Base-by-base conservation (phyloP, 2,797 vertebrate species). In the Lerista edwardsae region DNA sequence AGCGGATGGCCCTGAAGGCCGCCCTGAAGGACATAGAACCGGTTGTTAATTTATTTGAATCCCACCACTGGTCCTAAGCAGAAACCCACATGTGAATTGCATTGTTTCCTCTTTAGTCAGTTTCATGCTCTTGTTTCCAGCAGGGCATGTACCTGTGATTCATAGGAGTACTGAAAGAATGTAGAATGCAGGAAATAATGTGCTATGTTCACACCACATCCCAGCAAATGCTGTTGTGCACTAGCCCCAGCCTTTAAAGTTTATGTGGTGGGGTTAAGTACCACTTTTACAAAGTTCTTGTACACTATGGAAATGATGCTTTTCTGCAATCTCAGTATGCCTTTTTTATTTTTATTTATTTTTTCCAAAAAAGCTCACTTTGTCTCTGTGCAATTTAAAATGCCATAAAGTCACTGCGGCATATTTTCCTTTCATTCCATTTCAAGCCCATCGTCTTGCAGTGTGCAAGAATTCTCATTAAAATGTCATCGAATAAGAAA, bases 401-500 rank as follows among this genome's bases (percentile, higher is more conserved):
- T 71, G 73, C 55, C 65, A 84, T 75, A 55, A 87, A 76, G 57
- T 44, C 72, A 55, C 23, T 65, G n/a, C n/a, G 15, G 36, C 44
- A 64, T 62, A 86, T 71, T 86, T 76, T 76, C 29, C 41, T 72
- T 71, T 55, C 65, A 76, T 80, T 84, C 64, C 2, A 11, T 75
- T 80, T 64, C 61, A 77, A 62, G 77, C 39, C n/a, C n/a, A 71
- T 68, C 69, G 31, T 75, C 65, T 62, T 79, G 64, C 34, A 34
- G 73, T 69, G 62, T 87, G 34, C 29, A 36, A 76, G 65, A 80
- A 71, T 80, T 87, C 72, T 87, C 82, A 84, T 87, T 87, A 87
- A 87, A 84, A 75, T 84, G 65, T 84, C 77, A 84, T 41, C 75
- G 73, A 76, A 76, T 80, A 80, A 71, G 72, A 80, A 84, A 84